Percentiles rank a stretch among this genome's conserved stretches.
phyloP scores from a whole-genome alignment of 1,140 invertebrate genomes.

The Sarcophaga bullata region DNA sequence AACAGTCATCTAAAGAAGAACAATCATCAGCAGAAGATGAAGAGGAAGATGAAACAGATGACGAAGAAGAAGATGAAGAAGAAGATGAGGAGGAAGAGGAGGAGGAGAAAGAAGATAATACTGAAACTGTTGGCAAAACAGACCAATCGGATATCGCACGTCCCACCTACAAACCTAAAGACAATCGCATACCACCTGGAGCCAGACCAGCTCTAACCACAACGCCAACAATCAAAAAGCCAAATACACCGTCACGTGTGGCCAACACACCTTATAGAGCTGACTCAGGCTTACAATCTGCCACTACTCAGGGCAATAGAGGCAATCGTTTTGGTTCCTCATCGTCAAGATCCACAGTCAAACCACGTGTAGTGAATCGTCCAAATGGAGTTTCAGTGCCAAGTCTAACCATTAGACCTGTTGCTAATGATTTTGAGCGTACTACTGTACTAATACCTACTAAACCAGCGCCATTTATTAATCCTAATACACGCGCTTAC shows the following conservation, averaged over 20 bases:
- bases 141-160: conserved; percentile 45
- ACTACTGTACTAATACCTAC: conserved; percentile 56
- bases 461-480: conserved; percentile 60
- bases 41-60: conserved; percentile 46
- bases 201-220: conserved; percentile 49
- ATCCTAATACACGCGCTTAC: conserved; percentile 59
- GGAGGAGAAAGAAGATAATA: conserved; percentile 38
- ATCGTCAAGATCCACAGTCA: conserved; percentile 48
- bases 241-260: conserved; percentile 49
- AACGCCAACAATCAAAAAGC: conserved; percentile 51
- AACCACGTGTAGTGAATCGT: conserved; percentile 58
- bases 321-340: conserved; percentile 49
- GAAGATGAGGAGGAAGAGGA: conserved; percentile 43
- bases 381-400: conserved; percentile 54
- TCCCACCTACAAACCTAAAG: conserved; percentile 48
- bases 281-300: conserved; percentile 41
- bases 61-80: conserved; percentile 45
- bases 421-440: conserved; percentile 56
- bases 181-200: conserved; percentile 56
- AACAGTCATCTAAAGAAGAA: neutral
- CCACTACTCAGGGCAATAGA: neutral
- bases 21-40: neutral
- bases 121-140: conserved; percentile 41
- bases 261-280: conserved; percentile 26
- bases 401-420: conserved; percentile 54